Evolutionary conservation across 1,140 invertebrate species (phyloP).

Genomic region (Neodiprion virginianus): DNA sequence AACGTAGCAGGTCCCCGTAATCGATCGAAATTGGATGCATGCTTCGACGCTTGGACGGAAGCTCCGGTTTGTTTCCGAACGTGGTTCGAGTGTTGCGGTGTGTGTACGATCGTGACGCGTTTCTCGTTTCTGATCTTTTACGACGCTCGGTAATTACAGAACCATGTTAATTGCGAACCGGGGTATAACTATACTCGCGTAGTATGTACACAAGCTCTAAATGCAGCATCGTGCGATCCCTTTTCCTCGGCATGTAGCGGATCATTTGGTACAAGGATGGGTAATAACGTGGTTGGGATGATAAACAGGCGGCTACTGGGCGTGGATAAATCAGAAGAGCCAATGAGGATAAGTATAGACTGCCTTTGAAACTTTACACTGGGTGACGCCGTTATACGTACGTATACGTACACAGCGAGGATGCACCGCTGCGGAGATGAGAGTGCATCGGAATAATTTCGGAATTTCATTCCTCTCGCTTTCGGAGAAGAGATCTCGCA

Average conservation of each 20-base stretch:
- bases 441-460: neutral
- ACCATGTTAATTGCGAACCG: neutral
- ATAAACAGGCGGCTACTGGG: conserved; percentile 57
- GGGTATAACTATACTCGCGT: neutral
- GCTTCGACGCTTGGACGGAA: too few relatives aligned
- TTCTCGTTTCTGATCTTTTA: neutral
- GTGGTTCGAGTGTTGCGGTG: too few relatives aligned
- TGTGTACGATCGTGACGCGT: neutral
- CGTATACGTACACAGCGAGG: neutral
- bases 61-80: too few relatives aligned
- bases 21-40: too few relatives aligned
- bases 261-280: conserved; percentile 50
- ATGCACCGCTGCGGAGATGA: neutral
- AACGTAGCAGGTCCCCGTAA: too few relatives aligned
- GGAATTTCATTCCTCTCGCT: neutral
- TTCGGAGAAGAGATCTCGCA: neutral
- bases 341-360: conserved; percentile 44
- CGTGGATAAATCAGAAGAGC: conserved; percentile 57
- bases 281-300: conserved; percentile 53
- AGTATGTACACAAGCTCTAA: conserved; percentile 24
- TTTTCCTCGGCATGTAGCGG: conserved; percentile 37
- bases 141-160: too few relatives aligned
- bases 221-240: conserved; percentile 31
- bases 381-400: neutral
- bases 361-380: conserved; percentile 10